Evolutionary conservation across 2,888 invertebrate species (phyloP), one percentile per base, ranked within the genome.

Genomic region (Caenorhabditis angaria): DNA sequence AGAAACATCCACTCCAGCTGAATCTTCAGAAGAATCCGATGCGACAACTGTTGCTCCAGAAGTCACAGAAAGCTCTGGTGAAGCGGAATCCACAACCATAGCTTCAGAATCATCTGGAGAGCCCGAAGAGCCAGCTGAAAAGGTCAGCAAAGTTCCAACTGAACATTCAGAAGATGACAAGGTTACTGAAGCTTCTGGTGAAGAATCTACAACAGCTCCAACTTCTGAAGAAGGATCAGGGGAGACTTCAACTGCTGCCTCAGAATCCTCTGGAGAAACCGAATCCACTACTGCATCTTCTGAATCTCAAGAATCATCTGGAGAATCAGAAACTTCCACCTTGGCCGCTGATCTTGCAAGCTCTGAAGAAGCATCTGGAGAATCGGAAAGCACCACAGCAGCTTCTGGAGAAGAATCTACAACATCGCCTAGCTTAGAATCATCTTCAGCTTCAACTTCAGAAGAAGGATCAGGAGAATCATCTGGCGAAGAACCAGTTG

Each of bases 1-100:
- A 54, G 66, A 66, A 54, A 72, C 71, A 10, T 57, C 57, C 8
- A 48, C 67, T 10, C 20, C 41, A 1, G 51, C 56, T 27, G 53
- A 8, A 18, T 48, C 48, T 5, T 8, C 10, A 48, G 55, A 50
- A 47, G 56, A 32, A 24, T 62, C 61, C 18, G 61, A 25, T 66
- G 6, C 32, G 12, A 32, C 32, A 8, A 8, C 32, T 32, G 27
- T 18, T n/a, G 54, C 10, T 2, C 28, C 24, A 18, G 6, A 25
- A 41, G 65, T 47, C 32, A 56, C 54, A 48, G 55, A 55, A 58
- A n/a, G 2, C 18, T 58, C 58, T 29, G 55, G 47, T 18, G 65
- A 48, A 28, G 41, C 3, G 3, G 57, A 50, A 51, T 14, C 56
- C 24, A 60, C 58, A n/a, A 50, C 48, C 10, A n/a, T 41, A 20